Base-by-base conservation (phyloP, 2,888 invertebrate species). In the Sesia apiformis region DNA sequence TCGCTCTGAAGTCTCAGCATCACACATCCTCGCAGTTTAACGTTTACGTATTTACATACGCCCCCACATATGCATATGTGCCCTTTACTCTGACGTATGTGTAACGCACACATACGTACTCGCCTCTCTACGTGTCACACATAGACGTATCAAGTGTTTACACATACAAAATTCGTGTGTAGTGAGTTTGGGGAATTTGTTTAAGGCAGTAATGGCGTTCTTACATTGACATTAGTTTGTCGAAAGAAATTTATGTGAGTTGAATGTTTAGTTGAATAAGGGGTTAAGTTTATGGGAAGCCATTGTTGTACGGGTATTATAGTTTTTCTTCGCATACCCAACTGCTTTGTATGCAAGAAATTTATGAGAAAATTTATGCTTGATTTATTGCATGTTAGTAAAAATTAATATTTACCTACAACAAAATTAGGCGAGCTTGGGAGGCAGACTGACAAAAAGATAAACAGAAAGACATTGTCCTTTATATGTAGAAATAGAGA, bases 221-320 rank as follows among this genome's bases (percentile, higher is more conserved):
- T 84, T 86, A 88, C 83, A 85, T 85, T 87, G 87, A 84, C 88
- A 88, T 88, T 87, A 88, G 88, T 89, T 86, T 85, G 86, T 84
- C 87, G 82, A 84, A 86, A 79, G 80, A 81, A 83, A 88, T 88
- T 88, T 88, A 89, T 89, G 88, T 69, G 84, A 86, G 76, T 88
- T 86, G 75, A 74, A 81, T 86, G 79, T 86, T 83, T 78, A 82
- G 82, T 86, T 83, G 84, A 82, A 84, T 83, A 86, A 84, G 85
- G 87, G 83, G 85, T 86, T 85, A 81, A 86, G 77, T 84, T 84
- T 86, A 81, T 76, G 77, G 72, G 66, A 67, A 63, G 69, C 76
- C 61, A 69, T 69, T 69, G 67, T 68, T 55, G 58, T 57, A 63
- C 59, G 6, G 38, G 7, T 50, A 50, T 50, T 7, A 39, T 38